A percentile compares a stretch with the other conserved stretches of the same genome.
Conservation (phyloP, 2,797 vertebrate genomes). For the Orestias chungarensis region DNA sequence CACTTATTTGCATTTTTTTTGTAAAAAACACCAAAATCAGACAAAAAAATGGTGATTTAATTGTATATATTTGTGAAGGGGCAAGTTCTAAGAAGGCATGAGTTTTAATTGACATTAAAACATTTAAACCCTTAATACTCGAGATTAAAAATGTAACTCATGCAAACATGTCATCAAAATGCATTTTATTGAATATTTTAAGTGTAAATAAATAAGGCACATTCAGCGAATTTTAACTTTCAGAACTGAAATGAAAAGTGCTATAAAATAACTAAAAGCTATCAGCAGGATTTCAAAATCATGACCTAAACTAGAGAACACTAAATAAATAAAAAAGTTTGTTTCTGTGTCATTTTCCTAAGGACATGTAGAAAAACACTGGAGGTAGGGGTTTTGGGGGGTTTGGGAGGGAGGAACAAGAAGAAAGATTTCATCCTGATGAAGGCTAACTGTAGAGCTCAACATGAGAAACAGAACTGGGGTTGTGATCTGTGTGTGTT, state of each 20-base stretch:
- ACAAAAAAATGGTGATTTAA: no score
- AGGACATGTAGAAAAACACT: background rate
- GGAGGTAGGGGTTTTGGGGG: no score
- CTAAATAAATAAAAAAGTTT: background rate
- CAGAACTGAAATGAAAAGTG: constrained; percentile 4
- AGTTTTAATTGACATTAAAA: no score
- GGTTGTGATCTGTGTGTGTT: background rate
- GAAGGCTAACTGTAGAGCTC: background rate
- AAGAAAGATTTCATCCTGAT: background rate
- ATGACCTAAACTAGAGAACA: background rate
- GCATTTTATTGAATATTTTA: constrained; percentile 5
- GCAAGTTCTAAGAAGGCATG: no score
- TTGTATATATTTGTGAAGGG: no score
- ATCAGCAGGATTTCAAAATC: background rate
- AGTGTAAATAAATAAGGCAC: constrained; percentile 20
- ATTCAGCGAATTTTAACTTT: background rate
- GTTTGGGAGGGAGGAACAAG: no score
- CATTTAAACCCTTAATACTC: background rate
- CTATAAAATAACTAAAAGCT: background rate
- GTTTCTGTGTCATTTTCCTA: background rate
- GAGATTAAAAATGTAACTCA: background rate
- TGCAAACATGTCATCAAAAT: background rate
- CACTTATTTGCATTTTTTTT: no score
- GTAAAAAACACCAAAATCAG: no score
- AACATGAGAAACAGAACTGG: background rate